Evolutionary conservation across 2,113 vertebrate genomes (phyloP).

Genomic region (Bolborhynchus lineola): DNA sequence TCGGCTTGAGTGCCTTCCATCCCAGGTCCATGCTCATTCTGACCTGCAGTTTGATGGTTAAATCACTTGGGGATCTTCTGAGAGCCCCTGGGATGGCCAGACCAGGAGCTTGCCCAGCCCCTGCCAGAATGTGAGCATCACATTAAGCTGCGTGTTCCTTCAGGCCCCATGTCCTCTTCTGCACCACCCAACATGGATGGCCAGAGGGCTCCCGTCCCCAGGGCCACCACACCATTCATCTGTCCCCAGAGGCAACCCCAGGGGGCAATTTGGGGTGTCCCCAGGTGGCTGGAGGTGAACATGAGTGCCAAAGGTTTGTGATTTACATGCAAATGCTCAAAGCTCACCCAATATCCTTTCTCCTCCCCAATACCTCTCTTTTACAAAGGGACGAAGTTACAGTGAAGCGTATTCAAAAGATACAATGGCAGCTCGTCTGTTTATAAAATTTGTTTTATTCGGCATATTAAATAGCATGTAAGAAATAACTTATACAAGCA

Average conservation of each 20-base stretch:
- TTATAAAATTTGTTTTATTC: not conserved
- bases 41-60: too few species aligned
- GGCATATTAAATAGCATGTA: not conserved
- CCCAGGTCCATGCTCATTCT: too few species aligned
- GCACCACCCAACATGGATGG: not conserved
- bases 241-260: not conserved
- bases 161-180: too few species aligned
- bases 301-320: not conserved
- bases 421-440: rapidly evolving
- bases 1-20: too few species aligned
- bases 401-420: not conserved
- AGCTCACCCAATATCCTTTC: rapidly evolving
- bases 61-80: too few species aligned
- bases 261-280: not conserved
- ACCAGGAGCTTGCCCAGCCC: too few species aligned
- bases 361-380: rapidly evolving
- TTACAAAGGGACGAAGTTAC: not conserved
- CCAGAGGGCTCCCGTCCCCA: not conserved
- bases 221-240: not conserved
- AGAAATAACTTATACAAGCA: not conserved
- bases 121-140: too few species aligned
- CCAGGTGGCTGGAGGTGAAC: not conserved
- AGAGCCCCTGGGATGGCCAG: too few species aligned
- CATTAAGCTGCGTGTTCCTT: too few species aligned
- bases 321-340: not conserved